A percentile compares a stretch with the other conserved stretches of the same genome.
phyloP scores from a whole-genome alignment of 2,113 vertebrate species.

The Amazona vittata region DNA sequence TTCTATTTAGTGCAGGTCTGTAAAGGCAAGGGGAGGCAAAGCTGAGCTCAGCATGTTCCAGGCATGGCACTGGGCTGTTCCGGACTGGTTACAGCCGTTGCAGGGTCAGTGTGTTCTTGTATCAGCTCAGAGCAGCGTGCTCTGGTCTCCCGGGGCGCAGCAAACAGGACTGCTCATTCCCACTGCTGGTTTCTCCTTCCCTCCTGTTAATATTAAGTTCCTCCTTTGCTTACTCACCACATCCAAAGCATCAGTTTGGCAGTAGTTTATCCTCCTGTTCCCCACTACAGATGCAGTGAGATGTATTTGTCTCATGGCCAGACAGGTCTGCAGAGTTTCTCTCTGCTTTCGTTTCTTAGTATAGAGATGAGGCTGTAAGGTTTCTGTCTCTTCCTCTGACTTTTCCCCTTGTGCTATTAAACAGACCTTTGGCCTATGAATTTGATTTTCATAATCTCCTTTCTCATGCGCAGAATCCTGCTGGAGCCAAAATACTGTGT shows the following conservation, averaged over 20 bases:
- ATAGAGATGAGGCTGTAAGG: neutral
- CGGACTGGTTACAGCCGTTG: too few species aligned
- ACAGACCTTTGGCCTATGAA: neutral
- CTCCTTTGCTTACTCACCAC: neutral
- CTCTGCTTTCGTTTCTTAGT: accelerated
- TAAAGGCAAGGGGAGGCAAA: neutral
- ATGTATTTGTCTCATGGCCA: neutral
- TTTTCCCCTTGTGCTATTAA: neutral
- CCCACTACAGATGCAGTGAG: neutral
- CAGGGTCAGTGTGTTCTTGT: neutral
- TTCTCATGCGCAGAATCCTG: neutral
- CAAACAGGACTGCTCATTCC: neutral
- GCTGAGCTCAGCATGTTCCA: neutral
- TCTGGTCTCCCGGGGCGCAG: neutral
- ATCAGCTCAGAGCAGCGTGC: neutral
- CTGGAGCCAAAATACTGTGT: neutral
- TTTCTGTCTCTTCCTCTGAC: neutral
- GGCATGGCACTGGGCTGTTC: accelerated
- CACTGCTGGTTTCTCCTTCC: neutral
- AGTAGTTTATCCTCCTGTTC: neutral
- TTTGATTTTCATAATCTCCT: neutral
- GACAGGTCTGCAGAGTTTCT: neutral
- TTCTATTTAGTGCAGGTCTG: neutral
- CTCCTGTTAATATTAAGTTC: neutral
- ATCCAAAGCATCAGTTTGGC: accelerated